These are phyloP conservation scores for Neoscelio sp. DNA, from an alignment of 2,888 invertebrate species.

Conservation along the genomic window DNA sequence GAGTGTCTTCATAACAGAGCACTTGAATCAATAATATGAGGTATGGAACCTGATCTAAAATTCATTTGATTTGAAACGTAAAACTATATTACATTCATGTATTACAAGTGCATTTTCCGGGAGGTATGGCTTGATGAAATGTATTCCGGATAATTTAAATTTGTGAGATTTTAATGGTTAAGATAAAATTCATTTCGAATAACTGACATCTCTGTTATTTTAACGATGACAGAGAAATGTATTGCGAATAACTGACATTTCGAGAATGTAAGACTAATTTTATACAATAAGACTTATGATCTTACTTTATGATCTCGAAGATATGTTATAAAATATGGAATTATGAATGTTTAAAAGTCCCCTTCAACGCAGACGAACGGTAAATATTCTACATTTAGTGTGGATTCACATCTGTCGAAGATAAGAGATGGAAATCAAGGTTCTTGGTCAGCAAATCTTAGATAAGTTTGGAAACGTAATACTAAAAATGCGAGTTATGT, in stretches of 20 bases:
- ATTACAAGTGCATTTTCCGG: constrained; percentile 32
- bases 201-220: constrained; percentile 49
- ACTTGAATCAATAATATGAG: too few relatives aligned
- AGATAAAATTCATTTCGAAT: constrained; percentile 46
- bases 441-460: constrained; percentile 28
- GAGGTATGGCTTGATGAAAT: constrained; percentile 56
- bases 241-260: constrained; percentile 50
- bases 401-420: too few relatives aligned
- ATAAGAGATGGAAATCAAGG: constrained; percentile 4
- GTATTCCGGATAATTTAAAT: constrained; percentile 53
- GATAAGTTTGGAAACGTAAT: constrained; percentile 23
- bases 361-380: too few relatives aligned
- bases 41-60: constrained; percentile 43
- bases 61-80: constrained; percentile 32
- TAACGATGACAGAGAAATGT: constrained; percentile 41
- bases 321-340: too few relatives aligned
- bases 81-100: constrained; percentile 50
- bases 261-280: too few relatives aligned
- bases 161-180: constrained; percentile 59
- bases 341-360: too few relatives aligned
- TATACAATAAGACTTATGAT: too few relatives aligned
- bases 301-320: too few relatives aligned
- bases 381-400: too few relatives aligned
- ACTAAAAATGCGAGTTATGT: constrained; percentile 16
- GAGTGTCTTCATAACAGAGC: too few relatives aligned